Evolutionary conservation across 2,797 vertebrate species (phyloP).

Genomic region (Pagetopsis macropterus): DNA sequence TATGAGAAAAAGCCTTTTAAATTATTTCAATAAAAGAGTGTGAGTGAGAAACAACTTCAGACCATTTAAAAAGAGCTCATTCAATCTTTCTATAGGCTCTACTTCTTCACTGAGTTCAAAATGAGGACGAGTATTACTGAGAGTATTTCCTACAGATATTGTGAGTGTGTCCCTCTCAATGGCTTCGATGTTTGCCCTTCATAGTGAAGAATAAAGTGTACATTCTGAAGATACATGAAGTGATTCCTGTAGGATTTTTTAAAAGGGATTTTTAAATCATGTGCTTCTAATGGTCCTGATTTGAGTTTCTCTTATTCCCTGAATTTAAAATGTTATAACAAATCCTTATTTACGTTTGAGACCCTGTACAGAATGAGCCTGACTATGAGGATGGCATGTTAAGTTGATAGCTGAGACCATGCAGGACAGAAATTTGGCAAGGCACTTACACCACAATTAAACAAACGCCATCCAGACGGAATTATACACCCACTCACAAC

Average conservation of each 20-base stretch:
- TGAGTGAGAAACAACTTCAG: neutral
- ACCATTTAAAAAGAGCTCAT: neutral
- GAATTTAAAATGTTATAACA: constrained; percentile 10
- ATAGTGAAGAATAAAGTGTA: no score
- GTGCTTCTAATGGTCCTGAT: constrained; percentile 4
- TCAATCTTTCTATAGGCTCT: neutral
- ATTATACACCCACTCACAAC: constrained; percentile 35
- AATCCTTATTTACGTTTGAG: constrained; percentile 29
- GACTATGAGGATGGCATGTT: constrained; percentile 40
- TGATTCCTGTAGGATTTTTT: neutral
- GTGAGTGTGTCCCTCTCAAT: neutral
- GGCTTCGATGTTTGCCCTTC: neutral
- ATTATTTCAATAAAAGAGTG: neutral
- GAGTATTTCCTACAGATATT: neutral
- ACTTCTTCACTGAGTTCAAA: neutral
- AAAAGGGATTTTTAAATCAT: constrained; percentile 3
- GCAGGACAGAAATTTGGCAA: constrained; percentile 58
- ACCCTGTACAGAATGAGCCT: constrained; percentile 10
- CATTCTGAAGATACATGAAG: neutral
- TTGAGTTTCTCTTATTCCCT: constrained; percentile 5
- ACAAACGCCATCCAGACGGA: constrained; percentile 61
- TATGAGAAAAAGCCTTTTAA: neutral
- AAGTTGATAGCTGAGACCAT: constrained; percentile 53
- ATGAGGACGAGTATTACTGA: neutral
- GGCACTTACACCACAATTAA: constrained; percentile 35